Base-by-base conservation (phyloP, 2,797 vertebrate genomes). In the Anniella stebbinsi region DNA sequence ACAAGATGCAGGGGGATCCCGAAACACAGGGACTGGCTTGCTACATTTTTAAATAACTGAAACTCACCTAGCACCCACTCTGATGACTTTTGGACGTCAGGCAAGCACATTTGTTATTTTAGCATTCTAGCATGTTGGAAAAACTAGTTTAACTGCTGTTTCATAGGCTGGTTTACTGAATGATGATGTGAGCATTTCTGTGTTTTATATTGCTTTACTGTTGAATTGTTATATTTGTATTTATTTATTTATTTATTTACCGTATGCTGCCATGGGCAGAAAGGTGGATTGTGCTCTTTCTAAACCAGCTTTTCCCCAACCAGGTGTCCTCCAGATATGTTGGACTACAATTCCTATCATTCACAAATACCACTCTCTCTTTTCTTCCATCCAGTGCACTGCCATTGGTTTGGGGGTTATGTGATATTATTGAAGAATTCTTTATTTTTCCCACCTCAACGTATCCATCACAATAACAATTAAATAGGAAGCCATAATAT, bases 401-500 rank as follows among this genome's bases (percentile, higher is more conserved):
- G 11, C 3, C 60, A 6, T 75, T 81, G 60, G 28, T 86, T 91
- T 57, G 4, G 3, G 63, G 78, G 85, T 86, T 92, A 88, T 57
- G 41, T 48, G 12, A 30, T 78, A 2, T 78, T 78, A 33, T 18
- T 93, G 23, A 0, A n/a, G 13, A 85, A 57, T n/a, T 84, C 80
- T 93, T 94, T 80, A 57, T 87, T 78, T 92, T 89, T 11, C 92
- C 18, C 0, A 91, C 81, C 76, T 2, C 2, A 92, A 94, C 90
- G 70, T 66, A 88, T 0, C 33, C 82, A 84, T 28, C 75, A 80
- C 89, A 92, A 66, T 80, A 72, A 66, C 92, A 93, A 87, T 72
- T 85, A 93, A 75, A 67, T 89, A 91, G 92, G 70, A 75, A 0
- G 38, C 93, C 76, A 95, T 77, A 94, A 90, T 86, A 54, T 93